Evolutionary conservation across 2,888 invertebrate genomes (phyloP).

Genomic region (Allolobophora icterica): DNA sequence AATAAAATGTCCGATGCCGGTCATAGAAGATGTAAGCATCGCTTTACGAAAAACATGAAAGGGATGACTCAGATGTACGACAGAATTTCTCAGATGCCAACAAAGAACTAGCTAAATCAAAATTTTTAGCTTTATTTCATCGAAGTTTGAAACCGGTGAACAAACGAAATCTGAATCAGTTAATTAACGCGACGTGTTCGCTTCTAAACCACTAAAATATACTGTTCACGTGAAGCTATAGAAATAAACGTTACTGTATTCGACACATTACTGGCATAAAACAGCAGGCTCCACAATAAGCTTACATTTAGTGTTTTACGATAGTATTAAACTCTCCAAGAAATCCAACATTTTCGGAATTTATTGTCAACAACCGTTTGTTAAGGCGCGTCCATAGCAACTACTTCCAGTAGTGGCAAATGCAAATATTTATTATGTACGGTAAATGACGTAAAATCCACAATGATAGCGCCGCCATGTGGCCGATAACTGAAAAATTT

Average conservation of each 20-base stretch:
- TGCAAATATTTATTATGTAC: neutral
- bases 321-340: neutral
- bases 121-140: no score
- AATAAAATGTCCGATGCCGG: no score
- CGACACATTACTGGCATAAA: neutral
- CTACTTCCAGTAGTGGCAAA: neutral
- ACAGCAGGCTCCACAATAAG: neutral
- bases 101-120: no score
- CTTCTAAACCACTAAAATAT: neutral
- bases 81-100: neutral
- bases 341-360: neutral
- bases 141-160: no score
- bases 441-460: neutral
- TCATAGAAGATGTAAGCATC: neutral
- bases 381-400: neutral
- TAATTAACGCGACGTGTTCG: neutral
- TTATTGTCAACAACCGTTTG: constrained; percentile 17
- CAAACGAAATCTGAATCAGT: neutral
- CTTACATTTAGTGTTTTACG: neutral
- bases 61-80: neutral
- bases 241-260: neutral
- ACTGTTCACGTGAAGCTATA: neutral
- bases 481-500: neutral
- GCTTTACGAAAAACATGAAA: neutral
- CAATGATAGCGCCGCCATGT: neutral